Evolutionary conservation across 1,140 invertebrate species (phyloP).

Genomic region (Drosophila kepulauana): DNA sequence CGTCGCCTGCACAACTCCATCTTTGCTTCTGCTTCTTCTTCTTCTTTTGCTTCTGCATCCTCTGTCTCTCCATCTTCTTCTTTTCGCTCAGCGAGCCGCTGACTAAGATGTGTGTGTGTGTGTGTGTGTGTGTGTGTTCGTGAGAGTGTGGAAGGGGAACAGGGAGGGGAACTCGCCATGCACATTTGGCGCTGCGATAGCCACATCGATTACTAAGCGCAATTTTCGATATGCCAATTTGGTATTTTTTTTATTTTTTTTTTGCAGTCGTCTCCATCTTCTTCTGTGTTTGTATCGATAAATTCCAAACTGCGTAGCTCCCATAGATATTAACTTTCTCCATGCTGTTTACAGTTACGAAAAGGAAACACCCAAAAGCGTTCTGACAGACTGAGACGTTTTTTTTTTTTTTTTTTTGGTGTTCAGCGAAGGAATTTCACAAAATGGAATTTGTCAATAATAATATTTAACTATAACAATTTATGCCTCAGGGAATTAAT

Average conservation of each 20-base stretch:
- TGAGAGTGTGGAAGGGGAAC: not conserved
- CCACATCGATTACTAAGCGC: constrained; percentile 48
- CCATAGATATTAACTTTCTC: constrained; percentile 29
- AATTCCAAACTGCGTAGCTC: constrained; percentile 23
- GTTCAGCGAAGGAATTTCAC: too few relatives aligned
- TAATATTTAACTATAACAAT: not conserved
- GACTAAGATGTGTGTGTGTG: not conserved
- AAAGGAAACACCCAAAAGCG: constrained; percentile 2
- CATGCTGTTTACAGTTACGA: constrained; percentile 16
- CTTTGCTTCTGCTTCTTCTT: constrained; percentile 7
- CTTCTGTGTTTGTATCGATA: constrained; percentile 15
- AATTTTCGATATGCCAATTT: constrained; percentile 43
- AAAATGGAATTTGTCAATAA: not conserved
- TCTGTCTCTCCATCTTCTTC: constrained; percentile 8
- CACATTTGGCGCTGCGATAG: constrained; percentile 45
- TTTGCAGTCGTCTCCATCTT: constrained; percentile 1
- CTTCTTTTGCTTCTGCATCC: constrained; percentile 2
- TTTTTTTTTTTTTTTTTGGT: too few relatives aligned
- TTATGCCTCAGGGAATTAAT: not conserved
- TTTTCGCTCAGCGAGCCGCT: constrained; percentile 2
- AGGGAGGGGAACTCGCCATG: not conserved
- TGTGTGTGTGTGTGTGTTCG: not conserved
- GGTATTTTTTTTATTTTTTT: constrained; percentile 22
- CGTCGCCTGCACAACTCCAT: constrained; percentile 5
- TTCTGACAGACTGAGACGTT: not conserved